Conservation (phyloP, 92 coral and sea anemone species). For the Phenganax stokvisi region DNA sequence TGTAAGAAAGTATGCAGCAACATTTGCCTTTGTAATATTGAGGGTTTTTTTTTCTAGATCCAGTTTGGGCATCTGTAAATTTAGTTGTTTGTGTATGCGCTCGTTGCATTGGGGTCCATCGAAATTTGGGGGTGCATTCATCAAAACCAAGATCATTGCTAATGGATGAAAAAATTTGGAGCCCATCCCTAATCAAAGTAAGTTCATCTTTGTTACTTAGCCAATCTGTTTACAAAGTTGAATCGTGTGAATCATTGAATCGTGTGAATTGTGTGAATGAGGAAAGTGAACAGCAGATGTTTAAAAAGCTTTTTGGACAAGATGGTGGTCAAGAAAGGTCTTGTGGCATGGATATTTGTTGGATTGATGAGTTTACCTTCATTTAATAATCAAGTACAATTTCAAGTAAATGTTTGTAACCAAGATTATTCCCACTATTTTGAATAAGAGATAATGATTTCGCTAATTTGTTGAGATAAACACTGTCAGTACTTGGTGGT, state of each 20-base stretch:
- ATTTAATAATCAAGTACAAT: no score
- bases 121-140: conserved; percentile 79
- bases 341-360: no score
- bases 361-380: no score
- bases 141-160: conserved; percentile 81
- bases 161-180: conserved; percentile 92
- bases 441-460: conserved; percentile 39
- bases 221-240: not conserved
- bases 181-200: conserved; percentile 71
- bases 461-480: conserved; percentile 40
- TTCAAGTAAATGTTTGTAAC: no score
- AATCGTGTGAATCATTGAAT: no score
- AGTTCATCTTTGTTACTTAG: not conserved
- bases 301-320: no score
- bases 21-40: not conserved
- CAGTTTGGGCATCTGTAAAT: conserved; percentile 94
- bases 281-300: no score
- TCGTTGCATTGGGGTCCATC: conserved; percentile 69
- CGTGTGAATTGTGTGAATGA: no score
- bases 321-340: no score
- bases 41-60: conserved; percentile 52
- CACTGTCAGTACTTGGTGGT: conserved; percentile 43
- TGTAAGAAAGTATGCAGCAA: no score
- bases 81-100: conserved; percentile 53
- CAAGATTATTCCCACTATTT: conserved; percentile 30